Evolutionary conservation across 2,888 invertebrate genomes (phyloP).

Genomic region (Tinea pellionella): DNA sequence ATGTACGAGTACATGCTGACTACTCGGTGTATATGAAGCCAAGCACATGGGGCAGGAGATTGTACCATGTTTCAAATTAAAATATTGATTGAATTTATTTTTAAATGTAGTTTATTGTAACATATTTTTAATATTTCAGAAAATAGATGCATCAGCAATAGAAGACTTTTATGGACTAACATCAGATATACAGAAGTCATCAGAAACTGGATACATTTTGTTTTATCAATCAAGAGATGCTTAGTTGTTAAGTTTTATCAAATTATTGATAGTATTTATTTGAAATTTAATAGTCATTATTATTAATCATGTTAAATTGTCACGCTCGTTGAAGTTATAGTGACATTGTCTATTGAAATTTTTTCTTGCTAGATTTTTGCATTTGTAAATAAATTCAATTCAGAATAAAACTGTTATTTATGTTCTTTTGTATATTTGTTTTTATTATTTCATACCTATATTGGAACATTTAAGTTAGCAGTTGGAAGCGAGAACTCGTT

Average conservation of each 20-base stretch:
- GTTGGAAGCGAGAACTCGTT: too few relatives aligned
- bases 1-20: too few relatives aligned
- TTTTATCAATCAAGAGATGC: slow-evolving; percentile 96
- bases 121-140: slow-evolving; percentile 73
- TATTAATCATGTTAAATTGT: slow-evolving; percentile 46
- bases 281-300: slow-evolving; percentile 44
- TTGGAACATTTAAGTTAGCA: too few relatives aligned
- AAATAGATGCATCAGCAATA: slow-evolving; percentile 98
- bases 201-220: slow-evolving; percentile 99
- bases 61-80: too few relatives aligned
- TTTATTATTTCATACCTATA: slow-evolving; percentile 5
- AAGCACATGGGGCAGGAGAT: too few relatives aligned
- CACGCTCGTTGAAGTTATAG: slow-evolving; percentile 61
- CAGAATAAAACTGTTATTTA: slow-evolving; percentile 16
- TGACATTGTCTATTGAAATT: slow-evolving; percentile 51
- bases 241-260: slow-evolving; percentile 68
- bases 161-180: slow-evolving; percentile 99
- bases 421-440: slow-evolving; percentile 12
- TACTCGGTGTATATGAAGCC: too few relatives aligned
- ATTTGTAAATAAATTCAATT: slow-evolving; percentile 54
- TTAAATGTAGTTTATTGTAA: too few relatives aligned
- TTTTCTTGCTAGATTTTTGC: slow-evolving; percentile 25
- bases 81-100: too few relatives aligned
- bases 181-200: slow-evolving; percentile 98
- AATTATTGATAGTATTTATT: slow-evolving; percentile 49